Percentiles rank a stretch among this genome's conserved stretches.
Conservation (phyloP, 2,888 invertebrate species). For the Perizoma flavofasciatum region DNA sequence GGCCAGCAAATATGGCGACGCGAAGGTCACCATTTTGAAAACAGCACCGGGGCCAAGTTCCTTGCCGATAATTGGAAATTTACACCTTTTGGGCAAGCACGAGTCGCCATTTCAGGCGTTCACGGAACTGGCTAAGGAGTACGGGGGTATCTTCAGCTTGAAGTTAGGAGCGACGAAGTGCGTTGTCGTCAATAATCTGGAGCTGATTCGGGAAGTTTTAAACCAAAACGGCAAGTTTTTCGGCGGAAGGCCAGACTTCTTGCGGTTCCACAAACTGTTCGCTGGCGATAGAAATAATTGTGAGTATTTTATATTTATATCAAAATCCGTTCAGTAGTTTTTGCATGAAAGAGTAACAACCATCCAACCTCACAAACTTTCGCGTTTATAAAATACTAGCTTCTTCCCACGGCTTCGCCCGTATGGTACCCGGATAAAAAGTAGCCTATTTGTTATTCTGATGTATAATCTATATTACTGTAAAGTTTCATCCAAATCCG, state of each 20-base stretch:
- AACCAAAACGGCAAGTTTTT: slow-evolving; percentile 92
- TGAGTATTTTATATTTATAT: slow-evolving; percentile 87
- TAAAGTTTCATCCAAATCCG: no score
- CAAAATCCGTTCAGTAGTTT: no score
- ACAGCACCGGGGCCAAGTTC: slow-evolving; percentile 87
- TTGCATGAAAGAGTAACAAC: no score
- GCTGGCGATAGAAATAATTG: slow-evolving; percentile 94
- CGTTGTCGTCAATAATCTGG: slow-evolving; percentile 89
- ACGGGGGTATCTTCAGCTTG: slow-evolving; percentile 89
- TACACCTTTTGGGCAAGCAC: slow-evolving; percentile 86
- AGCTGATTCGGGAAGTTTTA: slow-evolving; percentile 88
- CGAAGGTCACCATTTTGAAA: slow-evolving; percentile 49
- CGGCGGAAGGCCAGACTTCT: slow-evolving; percentile 92
- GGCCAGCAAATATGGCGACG: slow-evolving; percentile 52
- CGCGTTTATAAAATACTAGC: no score
- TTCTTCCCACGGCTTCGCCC: no score
- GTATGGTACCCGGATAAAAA: no score
- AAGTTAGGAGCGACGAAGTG: slow-evolving; percentile 87
- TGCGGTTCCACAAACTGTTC: slow-evolving; percentile 91
- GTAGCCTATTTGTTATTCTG: no score
- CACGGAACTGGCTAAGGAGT: slow-evolving; percentile 86
- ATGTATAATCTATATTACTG: no score
- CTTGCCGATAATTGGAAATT: slow-evolving; percentile 87
- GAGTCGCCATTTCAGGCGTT: slow-evolving; percentile 89
- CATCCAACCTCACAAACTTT: no score